Conservation (phyloP, 2,797 vertebrate genomes). For the Chelidonichthys spinosus region DNA sequence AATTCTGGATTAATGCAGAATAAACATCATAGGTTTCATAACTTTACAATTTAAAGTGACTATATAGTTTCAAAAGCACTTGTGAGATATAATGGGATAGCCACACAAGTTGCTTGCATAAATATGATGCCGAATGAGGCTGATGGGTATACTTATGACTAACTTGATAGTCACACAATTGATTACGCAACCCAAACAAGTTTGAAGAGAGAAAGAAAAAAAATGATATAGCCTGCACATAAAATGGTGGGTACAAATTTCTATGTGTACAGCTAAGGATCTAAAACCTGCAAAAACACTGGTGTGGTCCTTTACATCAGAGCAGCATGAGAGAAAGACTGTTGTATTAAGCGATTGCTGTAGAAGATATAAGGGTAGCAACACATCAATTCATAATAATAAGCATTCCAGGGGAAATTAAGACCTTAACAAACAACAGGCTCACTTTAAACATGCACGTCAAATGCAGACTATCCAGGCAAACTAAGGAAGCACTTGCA, state of each 20-base stretch:
- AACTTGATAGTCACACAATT: neutral
- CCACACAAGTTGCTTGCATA: too few relatives aligned
- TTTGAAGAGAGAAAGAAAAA: neutral
- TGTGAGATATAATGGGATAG: too few relatives aligned
- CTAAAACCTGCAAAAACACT: slow-evolving; percentile 36
- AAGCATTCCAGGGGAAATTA: slow-evolving; percentile 45
- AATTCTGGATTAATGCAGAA: too few relatives aligned
- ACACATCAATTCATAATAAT: slow-evolving; percentile 59
- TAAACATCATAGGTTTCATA: too few relatives aligned
- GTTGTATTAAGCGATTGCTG: slow-evolving; percentile 36
- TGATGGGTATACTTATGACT: neutral
- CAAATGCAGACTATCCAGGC: slow-evolving; percentile 79
- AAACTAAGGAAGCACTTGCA: slow-evolving; percentile 81
- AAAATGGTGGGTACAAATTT: neutral
- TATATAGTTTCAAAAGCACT: too few relatives aligned
- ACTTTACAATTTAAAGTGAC: too few relatives aligned
- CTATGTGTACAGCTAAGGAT: neutral
- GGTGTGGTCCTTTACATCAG: slow-evolving; percentile 45
- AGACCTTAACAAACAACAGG: slow-evolving; percentile 25
- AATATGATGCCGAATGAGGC: too few relatives aligned
- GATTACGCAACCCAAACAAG: neutral
- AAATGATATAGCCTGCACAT: neutral
- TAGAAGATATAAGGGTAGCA: slow-evolving; percentile 43
- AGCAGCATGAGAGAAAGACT: slow-evolving; percentile 42
- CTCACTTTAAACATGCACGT: slow-evolving; percentile 75